phyloP scores from a whole-genome alignment of 2,113 vertebrate genomes.

The Regulus satrapa region DNA sequence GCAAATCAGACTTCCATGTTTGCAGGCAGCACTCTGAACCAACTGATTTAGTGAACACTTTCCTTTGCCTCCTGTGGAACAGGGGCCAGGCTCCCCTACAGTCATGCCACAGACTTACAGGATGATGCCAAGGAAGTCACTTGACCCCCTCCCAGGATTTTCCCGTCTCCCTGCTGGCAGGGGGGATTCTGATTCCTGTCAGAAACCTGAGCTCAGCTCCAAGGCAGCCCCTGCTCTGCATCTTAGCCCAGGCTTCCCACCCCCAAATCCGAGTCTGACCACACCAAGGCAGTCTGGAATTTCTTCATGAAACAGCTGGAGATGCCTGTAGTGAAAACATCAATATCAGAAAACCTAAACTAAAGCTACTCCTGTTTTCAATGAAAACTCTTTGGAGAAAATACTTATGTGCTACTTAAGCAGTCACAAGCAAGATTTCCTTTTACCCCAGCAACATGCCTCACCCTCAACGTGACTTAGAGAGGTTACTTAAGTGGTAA shows the following conservation, averaged over 20 bases:
- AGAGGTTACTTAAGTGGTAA: background rate
- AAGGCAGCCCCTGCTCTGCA: background rate
- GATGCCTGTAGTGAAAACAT: background rate
- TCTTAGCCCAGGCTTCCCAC: background rate
- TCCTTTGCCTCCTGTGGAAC: background rate
- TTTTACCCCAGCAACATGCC: background rate
- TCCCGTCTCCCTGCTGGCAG: background rate
- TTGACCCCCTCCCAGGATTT: background rate
- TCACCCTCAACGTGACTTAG: background rate
- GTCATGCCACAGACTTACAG: accelerated
- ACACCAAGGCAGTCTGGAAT: background rate
- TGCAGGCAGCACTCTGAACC: background rate
- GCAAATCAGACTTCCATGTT: background rate
- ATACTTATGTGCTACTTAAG: background rate
- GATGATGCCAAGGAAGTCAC: background rate
- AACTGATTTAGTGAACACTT: background rate
- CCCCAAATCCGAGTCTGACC: background rate
- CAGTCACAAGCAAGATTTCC: background rate
- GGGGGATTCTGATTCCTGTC: accelerated
- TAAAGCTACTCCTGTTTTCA: background rate
- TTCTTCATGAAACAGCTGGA: background rate
- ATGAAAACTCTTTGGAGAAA: background rate
- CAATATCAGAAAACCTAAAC: background rate
- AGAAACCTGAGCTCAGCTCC: background rate
- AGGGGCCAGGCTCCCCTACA: background rate